Percentiles rank a stretch among this genome's conserved stretches.
phyloP scores from a whole-genome alignment of 2,888 invertebrate genomes.

The Eupithecia centaureata region DNA sequence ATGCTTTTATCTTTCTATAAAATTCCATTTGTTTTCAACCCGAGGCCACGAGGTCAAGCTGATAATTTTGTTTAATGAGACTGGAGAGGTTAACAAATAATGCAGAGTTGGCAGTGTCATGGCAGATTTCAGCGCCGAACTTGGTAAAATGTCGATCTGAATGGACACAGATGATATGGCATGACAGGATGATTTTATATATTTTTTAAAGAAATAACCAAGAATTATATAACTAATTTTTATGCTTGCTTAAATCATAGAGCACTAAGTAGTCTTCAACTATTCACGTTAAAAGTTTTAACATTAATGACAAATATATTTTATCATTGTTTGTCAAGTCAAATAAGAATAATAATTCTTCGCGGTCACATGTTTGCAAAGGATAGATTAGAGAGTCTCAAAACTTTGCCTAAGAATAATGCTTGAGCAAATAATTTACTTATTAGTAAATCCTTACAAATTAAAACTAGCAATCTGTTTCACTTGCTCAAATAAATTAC shows the following conservation, averaged over 20 bases:
- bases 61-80: not conserved
- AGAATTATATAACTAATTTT: too few relatives aligned
- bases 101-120: too few relatives aligned
- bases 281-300: not conserved
- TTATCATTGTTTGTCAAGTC: not conserved
- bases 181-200: not conserved
- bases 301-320: not conserved
- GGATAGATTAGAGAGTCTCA: not conserved
- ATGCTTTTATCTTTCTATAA: slow-evolving; percentile 7
- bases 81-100: not conserved
- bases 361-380: not conserved
- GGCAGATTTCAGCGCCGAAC: not conserved
- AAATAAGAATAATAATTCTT: not conserved
- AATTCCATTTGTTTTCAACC: not conserved
- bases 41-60: slow-evolving; percentile 6
- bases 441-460: not conserved
- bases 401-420: not conserved
- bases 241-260: not conserved
- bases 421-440: not conserved
- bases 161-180: not conserved
- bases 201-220: not conserved
- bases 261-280: not conserved
- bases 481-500: not conserved
- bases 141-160: too few relatives aligned
- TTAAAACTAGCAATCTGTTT: not conserved